A percentile compares a stretch with the other conserved stretches of the same genome.
Conservation (phyloP, 2,113 vertebrate genomes). For the Elaphurus davidianus region DNA sequence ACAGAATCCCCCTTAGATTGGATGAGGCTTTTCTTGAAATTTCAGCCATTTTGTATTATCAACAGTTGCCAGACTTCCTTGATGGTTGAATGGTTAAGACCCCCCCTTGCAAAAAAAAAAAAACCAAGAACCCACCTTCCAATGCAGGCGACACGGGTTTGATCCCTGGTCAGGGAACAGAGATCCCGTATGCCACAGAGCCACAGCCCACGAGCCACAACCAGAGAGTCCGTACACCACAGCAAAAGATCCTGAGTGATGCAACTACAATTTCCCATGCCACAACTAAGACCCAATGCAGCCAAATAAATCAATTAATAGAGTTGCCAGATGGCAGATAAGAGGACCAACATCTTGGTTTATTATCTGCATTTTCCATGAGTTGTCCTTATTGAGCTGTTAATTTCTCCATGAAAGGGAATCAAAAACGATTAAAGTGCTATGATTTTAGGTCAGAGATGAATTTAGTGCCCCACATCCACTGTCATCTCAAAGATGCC, state of each 20-base stretch:
- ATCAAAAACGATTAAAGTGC: not conserved
- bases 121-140: not conserved
- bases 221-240: not conserved
- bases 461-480: not conserved
- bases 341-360: not conserved
- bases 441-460: not conserved
- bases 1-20: not conserved
- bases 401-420: not conserved
- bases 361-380: not conserved
- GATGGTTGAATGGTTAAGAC: not conserved
- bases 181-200: not conserved
- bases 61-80: not conserved
- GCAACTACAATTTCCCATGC: not conserved
- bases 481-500: not conserved
- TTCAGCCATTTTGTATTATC: not conserved
- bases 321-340: not conserved
- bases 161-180: not conserved
- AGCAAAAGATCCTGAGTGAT: not conserved
- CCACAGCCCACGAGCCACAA: not conserved
- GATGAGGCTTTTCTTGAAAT: not conserved
- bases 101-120: not conserved
- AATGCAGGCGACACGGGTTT: not conserved
- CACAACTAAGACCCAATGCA: not conserved
- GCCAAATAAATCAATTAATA: not conserved
- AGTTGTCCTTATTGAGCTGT: not conserved